A percentile compares a stretch with the other conserved stretches of the same genome.
Conservation (phyloP, 92 coral and sea anemone genomes). For the Isaurus tuberculatus region DNA sequence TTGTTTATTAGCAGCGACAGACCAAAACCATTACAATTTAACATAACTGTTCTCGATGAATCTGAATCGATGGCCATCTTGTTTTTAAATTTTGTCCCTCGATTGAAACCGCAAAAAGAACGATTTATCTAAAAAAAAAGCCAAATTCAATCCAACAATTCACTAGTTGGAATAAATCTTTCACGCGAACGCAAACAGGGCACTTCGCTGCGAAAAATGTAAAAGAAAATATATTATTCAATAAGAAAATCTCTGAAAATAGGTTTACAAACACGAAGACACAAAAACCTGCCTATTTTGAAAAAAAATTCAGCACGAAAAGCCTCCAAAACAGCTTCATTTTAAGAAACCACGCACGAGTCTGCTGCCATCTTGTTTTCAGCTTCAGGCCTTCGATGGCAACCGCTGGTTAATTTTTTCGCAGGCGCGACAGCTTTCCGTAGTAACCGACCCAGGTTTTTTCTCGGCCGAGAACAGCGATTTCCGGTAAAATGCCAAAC, state of each 20-base stretch:
- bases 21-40: too few relatives aligned
- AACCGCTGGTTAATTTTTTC: not conserved
- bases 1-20: too few relatives aligned
- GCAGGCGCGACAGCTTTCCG: not conserved
- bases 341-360: not conserved
- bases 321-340: not conserved
- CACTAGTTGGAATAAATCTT: too few relatives aligned
- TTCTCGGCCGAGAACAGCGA: not conserved
- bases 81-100: not conserved
- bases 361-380: not conserved
- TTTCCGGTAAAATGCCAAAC: conserved; percentile 10
- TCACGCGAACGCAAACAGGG: too few relatives aligned
- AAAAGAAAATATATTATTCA: too few relatives aligned
- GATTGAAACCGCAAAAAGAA: not conserved
- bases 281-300: not conserved
- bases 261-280: not conserved
- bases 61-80: not conserved
- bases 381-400: not conserved
- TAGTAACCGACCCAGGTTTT: conserved; percentile 19
- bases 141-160: too few relatives aligned
- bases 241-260: too few relatives aligned
- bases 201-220: too few relatives aligned
- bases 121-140: too few relatives aligned
- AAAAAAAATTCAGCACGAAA: not conserved
- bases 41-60: too few relatives aligned